phyloP scores from a whole-genome alignment of 1,140 invertebrate species.

The Gonatopus flavifemur region DNA sequence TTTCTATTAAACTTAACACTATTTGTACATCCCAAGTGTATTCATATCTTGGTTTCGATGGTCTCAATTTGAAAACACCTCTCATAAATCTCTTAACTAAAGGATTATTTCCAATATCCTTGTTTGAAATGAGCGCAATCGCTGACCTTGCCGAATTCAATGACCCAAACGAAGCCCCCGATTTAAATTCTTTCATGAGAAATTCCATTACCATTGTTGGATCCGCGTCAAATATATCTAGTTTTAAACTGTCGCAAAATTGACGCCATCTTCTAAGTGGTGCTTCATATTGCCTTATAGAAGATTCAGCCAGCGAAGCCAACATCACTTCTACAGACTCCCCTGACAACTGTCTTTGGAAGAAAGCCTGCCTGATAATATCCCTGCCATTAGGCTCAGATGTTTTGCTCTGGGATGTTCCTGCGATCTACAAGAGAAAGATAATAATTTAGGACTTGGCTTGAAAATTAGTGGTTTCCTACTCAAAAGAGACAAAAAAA shows the following conservation, averaged over 20 bases:
- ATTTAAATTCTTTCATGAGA: constrained; percentile 7
- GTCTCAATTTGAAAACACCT: constrained; percentile 24
- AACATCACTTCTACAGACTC: constrained; percentile 8
- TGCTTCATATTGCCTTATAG: constrained; percentile 18
- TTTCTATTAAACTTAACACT: constrained; percentile 27
- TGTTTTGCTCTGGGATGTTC: neutral
- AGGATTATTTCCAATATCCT: constrained; percentile 15
- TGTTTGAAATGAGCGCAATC: constrained; percentile 19
- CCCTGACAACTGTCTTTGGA: neutral
- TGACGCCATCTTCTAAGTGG: constrained; percentile 12
- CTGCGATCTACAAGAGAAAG: constrained; percentile 1
- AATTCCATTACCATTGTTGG: constrained; percentile 6
- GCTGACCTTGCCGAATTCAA: constrained; percentile 28
- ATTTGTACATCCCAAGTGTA: constrained; percentile 32
- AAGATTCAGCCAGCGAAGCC: constrained; percentile 9
- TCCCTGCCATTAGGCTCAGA: constrained; percentile 1
- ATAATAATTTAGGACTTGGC: constrained; percentile 3
- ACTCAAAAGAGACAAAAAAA: neutral
- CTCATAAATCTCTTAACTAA: constrained; percentile 29
- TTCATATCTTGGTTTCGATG: constrained; percentile 31
- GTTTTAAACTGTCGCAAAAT: constrained; percentile 16
- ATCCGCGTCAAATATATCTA: neutral
- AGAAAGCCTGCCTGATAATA: constrained; percentile 16
- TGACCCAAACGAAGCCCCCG: constrained; percentile 8
- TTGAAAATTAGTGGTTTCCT: neutral